Evolutionary conservation across 2,888 invertebrate species (phyloP), one percentile per base, ranked within the genome.

Genomic region (Epirrita christyi): DNA sequence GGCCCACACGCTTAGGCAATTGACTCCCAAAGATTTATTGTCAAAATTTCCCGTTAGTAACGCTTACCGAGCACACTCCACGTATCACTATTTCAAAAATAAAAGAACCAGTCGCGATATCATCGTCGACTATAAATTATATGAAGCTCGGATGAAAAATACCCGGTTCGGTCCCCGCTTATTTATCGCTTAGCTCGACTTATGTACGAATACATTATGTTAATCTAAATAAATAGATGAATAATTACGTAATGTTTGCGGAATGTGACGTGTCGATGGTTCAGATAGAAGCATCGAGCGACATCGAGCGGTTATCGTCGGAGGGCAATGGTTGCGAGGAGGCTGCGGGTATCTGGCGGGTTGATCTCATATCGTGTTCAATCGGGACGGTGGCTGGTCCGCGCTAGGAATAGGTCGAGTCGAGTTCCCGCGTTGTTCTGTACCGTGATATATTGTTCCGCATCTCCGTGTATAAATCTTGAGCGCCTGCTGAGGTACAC

Each of bases 401-500:
- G 75, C 75, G 83, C 88, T 88, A 89, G 89, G 88, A 84, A 88
- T 90, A 90, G 90, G 88, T 89, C 85, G 88, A 81, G 87, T 89
- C 85, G 88, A 81, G 90, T 89, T 88, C 89, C 85, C 89, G 88
- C 85, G 90, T 85, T 78, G 85, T 87, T 83, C 86, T 82, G 79
- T 72, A 69, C 79, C 85, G 91, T 92, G 91, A 92, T 92, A 88
- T 92, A 91, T 92, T 86, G 90, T 85, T 85, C 84, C 87, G 87
- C 89, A 90, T 90, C 90, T 88, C 85, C 79, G 81, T 85, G 80
- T 88, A 91, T 92, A 92, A 92, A 92, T 92, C 92, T 88, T 85
- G 90, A 85, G 83, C 88, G 89, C 92, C 92, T 88, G 92, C 92
- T 92, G 92, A 89, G 92, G 91, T 90, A 91, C 92, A 91, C 86